Evolutionary conservation across 2,797 vertebrate species (phyloP).

Genomic region (Diceros bicornis): DNA sequence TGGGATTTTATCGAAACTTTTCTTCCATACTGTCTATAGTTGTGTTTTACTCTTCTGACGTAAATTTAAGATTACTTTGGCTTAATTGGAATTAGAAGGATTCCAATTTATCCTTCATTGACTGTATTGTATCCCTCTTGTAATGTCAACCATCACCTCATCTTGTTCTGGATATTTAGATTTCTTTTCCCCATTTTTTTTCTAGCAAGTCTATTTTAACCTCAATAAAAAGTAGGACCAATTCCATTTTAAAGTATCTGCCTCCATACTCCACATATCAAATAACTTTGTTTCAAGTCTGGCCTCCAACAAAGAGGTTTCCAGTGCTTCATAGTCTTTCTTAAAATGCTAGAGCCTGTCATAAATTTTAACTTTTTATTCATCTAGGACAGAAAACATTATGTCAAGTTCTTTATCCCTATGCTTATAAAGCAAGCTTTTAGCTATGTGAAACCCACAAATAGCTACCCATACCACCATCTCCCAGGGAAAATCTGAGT

Average conservation of each 20-base stretch:
- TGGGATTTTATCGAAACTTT: not conserved
- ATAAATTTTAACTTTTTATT: conserved; percentile 29
- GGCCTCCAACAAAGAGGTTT: conserved; percentile 19
- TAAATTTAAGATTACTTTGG: not conserved
- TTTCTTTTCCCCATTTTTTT: conserved; percentile 1
- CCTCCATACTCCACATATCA: not conserved
- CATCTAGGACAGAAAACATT: not conserved
- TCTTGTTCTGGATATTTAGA: not conserved
- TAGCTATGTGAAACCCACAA: not conserved
- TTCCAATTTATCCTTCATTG: not conserved
- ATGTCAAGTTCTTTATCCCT: not conserved
- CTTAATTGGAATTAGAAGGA: not conserved
- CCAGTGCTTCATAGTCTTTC: not conserved
- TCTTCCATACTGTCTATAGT: not conserved
- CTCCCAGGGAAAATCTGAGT: not conserved
- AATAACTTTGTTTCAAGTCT: conserved; percentile 41
- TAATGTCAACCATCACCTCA: not conserved
- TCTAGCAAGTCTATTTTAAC: not conserved
- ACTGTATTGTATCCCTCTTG: not conserved
- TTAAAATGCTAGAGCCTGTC: not conserved
- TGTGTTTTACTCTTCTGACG: conserved; percentile 14
- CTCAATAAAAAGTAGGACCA: not conserved
- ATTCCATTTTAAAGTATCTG: conserved; percentile 23
- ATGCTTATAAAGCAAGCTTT: not conserved
- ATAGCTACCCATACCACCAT: not conserved